Evolutionary conservation across 2,797 vertebrate species (phyloP).

Genomic region (Oreochromis grahami): DNA sequence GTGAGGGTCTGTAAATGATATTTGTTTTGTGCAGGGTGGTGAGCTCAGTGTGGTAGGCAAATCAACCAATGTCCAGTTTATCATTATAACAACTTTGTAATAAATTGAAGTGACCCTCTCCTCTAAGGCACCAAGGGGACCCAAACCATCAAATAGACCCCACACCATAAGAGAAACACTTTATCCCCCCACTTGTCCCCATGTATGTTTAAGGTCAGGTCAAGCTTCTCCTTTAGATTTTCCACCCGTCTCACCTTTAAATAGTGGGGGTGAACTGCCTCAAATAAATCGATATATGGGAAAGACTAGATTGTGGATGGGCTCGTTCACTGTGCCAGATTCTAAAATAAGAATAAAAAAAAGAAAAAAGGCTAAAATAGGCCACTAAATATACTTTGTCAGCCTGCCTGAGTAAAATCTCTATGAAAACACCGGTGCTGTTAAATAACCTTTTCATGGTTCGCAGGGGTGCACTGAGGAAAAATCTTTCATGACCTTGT

Average conservation of each 20-base stretch:
- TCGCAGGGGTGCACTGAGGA: not conserved
- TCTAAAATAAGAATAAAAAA: not conserved
- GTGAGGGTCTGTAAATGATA: not conserved
- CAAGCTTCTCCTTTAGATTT: not conserved
- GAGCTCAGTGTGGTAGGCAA: not conserved
- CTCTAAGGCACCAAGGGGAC: not conserved
- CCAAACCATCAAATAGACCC: not conserved
- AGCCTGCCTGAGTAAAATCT: not conserved
- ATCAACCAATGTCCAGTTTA: not conserved
- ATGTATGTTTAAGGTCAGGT: not conserved
- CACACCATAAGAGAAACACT: not conserved
- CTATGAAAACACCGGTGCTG: not conserved
- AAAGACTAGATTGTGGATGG: not conserved
- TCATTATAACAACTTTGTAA: not conserved
- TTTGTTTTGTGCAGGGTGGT: not conserved
- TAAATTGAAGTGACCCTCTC: not conserved
- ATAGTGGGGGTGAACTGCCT: not conserved
- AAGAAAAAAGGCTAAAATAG: not conserved
- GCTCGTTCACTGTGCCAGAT: not conserved
- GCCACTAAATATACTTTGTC: not conserved
- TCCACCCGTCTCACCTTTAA: not conserved
- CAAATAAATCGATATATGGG: not conserved
- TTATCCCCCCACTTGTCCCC: not conserved
- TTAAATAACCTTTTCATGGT: slow-evolving; percentile 44
- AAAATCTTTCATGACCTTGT: slow-evolving; percentile 49